Evolutionary conservation across 1,140 invertebrate species (phyloP).

Genomic region (Drosophila subobscura): DNA sequence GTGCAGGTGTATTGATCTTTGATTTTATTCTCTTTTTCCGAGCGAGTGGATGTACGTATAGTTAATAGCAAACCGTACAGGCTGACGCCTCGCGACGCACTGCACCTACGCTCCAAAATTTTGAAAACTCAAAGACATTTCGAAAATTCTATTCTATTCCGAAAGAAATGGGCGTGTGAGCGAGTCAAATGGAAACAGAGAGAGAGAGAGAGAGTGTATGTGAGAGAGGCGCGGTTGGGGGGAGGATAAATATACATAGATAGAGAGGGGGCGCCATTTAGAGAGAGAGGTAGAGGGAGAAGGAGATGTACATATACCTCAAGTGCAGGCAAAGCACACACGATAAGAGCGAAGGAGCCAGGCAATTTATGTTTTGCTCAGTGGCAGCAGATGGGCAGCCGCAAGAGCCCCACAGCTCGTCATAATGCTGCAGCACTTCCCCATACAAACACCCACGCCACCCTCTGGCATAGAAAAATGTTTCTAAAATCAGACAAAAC

Average conservation of each 20-base stretch:
- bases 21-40: constrained; percentile 21
- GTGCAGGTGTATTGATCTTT: constrained; percentile 11
- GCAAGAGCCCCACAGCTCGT: constrained; percentile 3
- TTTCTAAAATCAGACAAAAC: constrained; percentile 76
- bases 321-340: constrained; percentile 56
- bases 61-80: constrained; percentile 63
- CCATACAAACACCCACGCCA: constrained; percentile 35
- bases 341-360: constrained; percentile 58
- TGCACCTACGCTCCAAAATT: constrained; percentile 83
- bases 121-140: constrained; percentile 80
- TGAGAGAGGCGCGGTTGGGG: too few species aligned
- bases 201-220: constrained; percentile 8
- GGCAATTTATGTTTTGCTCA: constrained; percentile 74
- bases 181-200: constrained; percentile 17
- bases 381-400: constrained; percentile 66
- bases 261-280: constrained; percentile 17
- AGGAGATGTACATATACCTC: constrained; percentile 40
- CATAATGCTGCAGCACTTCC: not conserved
- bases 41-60: not conserved
- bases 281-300: constrained; percentile 7
- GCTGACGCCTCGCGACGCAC: constrained; percentile 81
- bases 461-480: constrained; percentile 56
- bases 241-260: constrained; percentile 9
- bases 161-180: constrained; percentile 54
- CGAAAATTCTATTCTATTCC: constrained; percentile 69